These are phyloP conservation scores for Asteroscopus sphinx DNA, from an alignment of 2,888 invertebrate genomes.

Conservation along the genomic window DNA sequence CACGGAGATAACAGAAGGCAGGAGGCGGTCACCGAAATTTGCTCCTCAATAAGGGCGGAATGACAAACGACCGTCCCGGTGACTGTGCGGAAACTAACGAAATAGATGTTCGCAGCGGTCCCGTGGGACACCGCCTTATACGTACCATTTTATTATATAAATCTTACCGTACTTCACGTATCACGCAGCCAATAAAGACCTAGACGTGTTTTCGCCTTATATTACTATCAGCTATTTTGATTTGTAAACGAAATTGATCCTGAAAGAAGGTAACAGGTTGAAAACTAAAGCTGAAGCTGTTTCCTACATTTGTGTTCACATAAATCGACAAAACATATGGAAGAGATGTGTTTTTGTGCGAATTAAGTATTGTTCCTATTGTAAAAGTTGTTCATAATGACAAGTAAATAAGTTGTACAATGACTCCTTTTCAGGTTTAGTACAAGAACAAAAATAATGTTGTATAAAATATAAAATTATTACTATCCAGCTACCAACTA, in stretches of 20 bases:
- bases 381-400: too few relatives aligned
- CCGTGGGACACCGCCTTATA: conserved; percentile 56
- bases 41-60: conserved; percentile 76
- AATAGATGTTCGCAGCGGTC: conserved; percentile 67
- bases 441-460: too few relatives aligned
- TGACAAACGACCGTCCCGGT: conserved; percentile 79
- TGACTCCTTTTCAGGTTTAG: too few relatives aligned
- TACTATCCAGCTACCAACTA: too few relatives aligned
- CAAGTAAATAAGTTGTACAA: too few relatives aligned
- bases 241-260: conserved; percentile 32
- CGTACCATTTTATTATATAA: conserved; percentile 57
- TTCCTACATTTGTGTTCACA: too few relatives aligned
- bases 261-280: not conserved
- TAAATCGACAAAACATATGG: too few relatives aligned
- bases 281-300: too few relatives aligned
- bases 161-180: conserved; percentile 53
- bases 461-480: too few relatives aligned
- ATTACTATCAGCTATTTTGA: conserved; percentile 33
- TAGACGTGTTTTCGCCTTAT: conserved; percentile 33
- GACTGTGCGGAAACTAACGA: conserved; percentile 77
- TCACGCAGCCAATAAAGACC: conserved; percentile 47
- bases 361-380: too few relatives aligned
- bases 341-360: too few relatives aligned
- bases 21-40: conserved; percentile 74
- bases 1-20: conserved; percentile 70